Conservation (phyloP, 1,140 invertebrate genomes). For the Drepana arcuata region DNA sequence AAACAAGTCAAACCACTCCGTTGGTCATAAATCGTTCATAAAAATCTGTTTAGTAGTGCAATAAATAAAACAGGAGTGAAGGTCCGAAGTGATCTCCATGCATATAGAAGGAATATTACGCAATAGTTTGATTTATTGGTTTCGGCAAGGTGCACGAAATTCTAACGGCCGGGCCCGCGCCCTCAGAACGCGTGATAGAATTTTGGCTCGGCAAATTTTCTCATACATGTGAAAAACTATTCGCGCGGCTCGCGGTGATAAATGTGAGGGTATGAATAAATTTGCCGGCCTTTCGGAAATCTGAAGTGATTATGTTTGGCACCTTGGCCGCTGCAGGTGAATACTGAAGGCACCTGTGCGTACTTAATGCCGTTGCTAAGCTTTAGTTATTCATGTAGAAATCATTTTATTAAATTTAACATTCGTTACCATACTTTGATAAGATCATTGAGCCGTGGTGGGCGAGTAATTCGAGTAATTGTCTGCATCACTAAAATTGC, state of each 20-base stretch:
- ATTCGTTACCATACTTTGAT: too few species aligned
- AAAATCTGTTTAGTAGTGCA: slow-evolving; percentile 49
- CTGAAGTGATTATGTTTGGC: slow-evolving; percentile 45
- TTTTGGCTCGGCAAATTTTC: slow-evolving; percentile 46
- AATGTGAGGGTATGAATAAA: slow-evolving; percentile 64
- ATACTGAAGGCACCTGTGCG: slow-evolving; percentile 13
- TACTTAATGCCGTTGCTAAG: too few species aligned
- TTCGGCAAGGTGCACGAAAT: slow-evolving; percentile 51
- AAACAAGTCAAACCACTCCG: slow-evolving; percentile 12
- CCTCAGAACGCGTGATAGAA: slow-evolving; percentile 35
- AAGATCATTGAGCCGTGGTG: too few species aligned
- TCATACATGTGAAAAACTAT: slow-evolving; percentile 53
- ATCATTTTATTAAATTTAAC: too few species aligned
- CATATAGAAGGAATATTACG: slow-evolving; percentile 55
- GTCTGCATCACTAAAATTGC: too few species aligned
- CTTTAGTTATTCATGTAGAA: too few species aligned
- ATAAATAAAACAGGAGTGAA: slow-evolving; percentile 55
- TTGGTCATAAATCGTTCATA: slow-evolving; percentile 36
- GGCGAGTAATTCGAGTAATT: too few species aligned
- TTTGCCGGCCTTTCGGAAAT: slow-evolving; percentile 37
- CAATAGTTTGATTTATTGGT: slow-evolving; percentile 62
- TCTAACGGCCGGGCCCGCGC: slow-evolving; percentile 37
- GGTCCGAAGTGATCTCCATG: slow-evolving; percentile 34
- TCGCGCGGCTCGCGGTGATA: slow-evolving; percentile 43
- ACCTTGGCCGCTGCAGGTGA: slow-evolving; percentile 38